Base-by-base conservation (phyloP, 2,113 vertebrate species). In the Pseudorasbora parva region DNA sequence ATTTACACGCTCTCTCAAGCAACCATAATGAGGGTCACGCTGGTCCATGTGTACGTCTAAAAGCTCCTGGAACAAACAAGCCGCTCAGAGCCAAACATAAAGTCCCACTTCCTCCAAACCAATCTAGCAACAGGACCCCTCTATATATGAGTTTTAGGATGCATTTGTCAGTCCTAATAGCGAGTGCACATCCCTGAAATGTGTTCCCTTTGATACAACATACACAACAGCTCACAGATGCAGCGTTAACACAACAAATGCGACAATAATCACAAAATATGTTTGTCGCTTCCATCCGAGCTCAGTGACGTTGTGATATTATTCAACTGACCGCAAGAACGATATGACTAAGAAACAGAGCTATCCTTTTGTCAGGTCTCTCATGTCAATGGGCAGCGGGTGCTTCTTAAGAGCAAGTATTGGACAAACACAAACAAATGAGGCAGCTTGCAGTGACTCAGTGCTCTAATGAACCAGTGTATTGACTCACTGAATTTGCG, bases 351-450 rank as follows among this genome's bases (percentile, higher is more conserved):
- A 64, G 64, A 73, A 64, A 37, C 30, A 54, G 57, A 86, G 89
- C 89, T 88, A 90, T 89, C 88, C 86, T 90, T 87, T 90, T 90
- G 89, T 91, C 91, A 92, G 91, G 87, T 88, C 89, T 91, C 90
- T 88, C 89, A 90, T 92, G 87, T 87, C 87, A 91, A 88, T 90
- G 84, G 91, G 89, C 87, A 88, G 89, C 89, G 89, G 92, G 88
- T 88, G 91, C 90, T 93, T 91, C 91, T 92, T 94, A 93, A 93
- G 93, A 93, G 92, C 90, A 91, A 93, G 92, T 94, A 93, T 94
- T 94, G 94, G 92, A 94, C 94, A 94, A 95, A 94, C 92, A 94
- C 93, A 94, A 94, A 94, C 93, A 94, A 94, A 94, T 91, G 93
- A 94, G 93, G 93, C 93, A 92, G 93, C 91, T 91, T 91, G 91